Percentiles rank a stretch among this genome's conserved stretches.
phyloP scores from a whole-genome alignment of 2,797 vertebrate species.

The Sebastes dallii region DNA sequence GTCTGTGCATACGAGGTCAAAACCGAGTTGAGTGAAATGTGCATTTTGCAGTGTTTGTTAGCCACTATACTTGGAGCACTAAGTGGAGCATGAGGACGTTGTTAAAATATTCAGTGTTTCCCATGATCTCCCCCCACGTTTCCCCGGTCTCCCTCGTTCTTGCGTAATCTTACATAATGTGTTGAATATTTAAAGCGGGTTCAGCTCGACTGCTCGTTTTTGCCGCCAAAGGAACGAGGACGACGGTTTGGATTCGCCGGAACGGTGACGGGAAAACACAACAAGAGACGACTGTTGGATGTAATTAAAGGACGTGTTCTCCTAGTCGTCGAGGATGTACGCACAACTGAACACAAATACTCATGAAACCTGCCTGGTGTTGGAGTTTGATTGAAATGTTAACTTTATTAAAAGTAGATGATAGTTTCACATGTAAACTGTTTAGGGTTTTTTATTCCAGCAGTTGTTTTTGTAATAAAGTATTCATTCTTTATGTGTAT shows the following conservation, averaged over 20 bases:
- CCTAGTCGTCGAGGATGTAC: neutral
- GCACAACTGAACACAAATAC: neutral
- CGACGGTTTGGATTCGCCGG: neutral
- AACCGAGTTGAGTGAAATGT: neutral
- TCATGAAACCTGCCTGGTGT: neutral
- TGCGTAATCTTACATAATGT: slow-evolving; percentile 66
- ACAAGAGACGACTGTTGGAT: neutral
- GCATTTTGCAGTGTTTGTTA: neutral
- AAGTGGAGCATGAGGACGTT: slow-evolving; percentile 29
- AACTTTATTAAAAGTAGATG: neutral
- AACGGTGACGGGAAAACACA: neutral
- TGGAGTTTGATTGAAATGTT: neutral
- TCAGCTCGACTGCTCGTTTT: slow-evolving; percentile 1
- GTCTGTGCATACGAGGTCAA: neutral
- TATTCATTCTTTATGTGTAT: neutral
- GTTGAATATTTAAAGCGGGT: slow-evolving; percentile 63
- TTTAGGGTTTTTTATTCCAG: neutral
- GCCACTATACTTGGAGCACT: neutral
- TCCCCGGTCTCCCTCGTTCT: slow-evolving; percentile 34
- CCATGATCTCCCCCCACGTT: slow-evolving; percentile 42
- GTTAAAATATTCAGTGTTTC: slow-evolving; percentile 58
- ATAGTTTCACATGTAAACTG: neutral
- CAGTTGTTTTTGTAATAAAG: neutral
- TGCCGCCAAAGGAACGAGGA: slow-evolving; percentile 13
- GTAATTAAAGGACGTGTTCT: slow-evolving; percentile 2